Evolutionary conservation across 2,888 invertebrate genomes (phyloP).

Genomic region (Steinernema hermaphroditum): DNA sequence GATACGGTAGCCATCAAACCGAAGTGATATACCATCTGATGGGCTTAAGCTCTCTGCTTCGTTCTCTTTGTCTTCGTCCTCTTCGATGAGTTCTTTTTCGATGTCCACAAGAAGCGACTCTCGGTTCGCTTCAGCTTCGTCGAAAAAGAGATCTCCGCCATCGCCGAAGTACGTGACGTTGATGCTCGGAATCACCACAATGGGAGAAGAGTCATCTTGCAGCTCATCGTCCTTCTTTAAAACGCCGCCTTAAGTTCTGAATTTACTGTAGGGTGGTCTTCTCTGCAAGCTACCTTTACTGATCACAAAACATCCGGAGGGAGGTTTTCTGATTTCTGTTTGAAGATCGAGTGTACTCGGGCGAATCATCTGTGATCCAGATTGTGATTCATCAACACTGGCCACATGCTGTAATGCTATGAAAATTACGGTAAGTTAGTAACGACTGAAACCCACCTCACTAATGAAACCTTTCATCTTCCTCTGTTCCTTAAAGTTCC

Average conservation of each 20-base stretch:
- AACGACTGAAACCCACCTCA: not conserved
- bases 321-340: no score
- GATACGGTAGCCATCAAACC: no score
- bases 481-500: slow-evolving; percentile 3
- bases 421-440: not conserved
- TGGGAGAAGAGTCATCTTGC: no score
- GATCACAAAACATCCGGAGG: no score
- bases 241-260: no score
- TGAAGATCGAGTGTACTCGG: not conserved
- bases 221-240: no score
- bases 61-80: not conserved
- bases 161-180: not conserved
- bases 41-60: not conserved
- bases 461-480: not conserved
- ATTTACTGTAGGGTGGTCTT: no score
- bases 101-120: not conserved
- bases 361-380: not conserved
- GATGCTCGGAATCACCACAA: not conserved
- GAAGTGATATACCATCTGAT: no score
- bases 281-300: no score
- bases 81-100: not conserved
- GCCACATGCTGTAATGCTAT: not conserved
- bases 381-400: not conserved
- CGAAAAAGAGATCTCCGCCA: not conserved
- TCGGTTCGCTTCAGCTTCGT: not conserved